Percentiles rank a stretch among this genome's conserved stretches.
Conservation (phyloP, 2,888 invertebrate genomes). For the Dioctria rufipes region DNA sequence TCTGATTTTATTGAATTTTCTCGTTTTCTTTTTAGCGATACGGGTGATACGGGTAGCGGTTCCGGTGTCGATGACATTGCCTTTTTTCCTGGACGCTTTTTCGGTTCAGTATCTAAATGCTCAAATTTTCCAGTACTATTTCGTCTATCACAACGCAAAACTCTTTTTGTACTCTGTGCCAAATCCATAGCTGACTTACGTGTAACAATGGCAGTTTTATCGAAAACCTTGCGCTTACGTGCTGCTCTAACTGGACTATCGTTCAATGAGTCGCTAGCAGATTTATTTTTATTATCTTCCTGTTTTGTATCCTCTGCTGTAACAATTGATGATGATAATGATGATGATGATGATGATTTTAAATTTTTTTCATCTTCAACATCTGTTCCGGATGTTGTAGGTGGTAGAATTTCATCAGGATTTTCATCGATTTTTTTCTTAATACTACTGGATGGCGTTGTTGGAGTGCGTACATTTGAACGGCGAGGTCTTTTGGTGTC, state of each 20-base stretch:
- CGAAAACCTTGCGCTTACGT: constrained; percentile 56
- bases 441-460: constrained; percentile 45
- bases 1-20: constrained; percentile 41
- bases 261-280: background rate
- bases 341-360: background rate
- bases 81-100: constrained; percentile 14
- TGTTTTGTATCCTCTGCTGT: constrained; percentile 63
- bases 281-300: constrained; percentile 58
- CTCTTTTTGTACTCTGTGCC: constrained; percentile 62
- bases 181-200: constrained; percentile 58
- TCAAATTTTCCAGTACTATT: constrained; percentile 40
- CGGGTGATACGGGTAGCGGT: constrained; percentile 6
- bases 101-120: background rate
- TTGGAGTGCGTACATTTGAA: constrained; percentile 31
- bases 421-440: constrained; percentile 43
- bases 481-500: constrained; percentile 14
- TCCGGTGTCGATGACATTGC: constrained; percentile 26
- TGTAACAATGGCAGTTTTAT: constrained; percentile 58
- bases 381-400: constrained; percentile 13
- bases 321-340: too few species aligned
- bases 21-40: constrained; percentile 45
- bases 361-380: constrained; percentile 1
- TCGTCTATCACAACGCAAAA: constrained; percentile 17
- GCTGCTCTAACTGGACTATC: constrained; percentile 59
- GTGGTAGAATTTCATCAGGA: constrained; percentile 9